Percentiles rank a stretch among this genome's conserved stretches.
Evolutionary conservation across 2,888 invertebrate species (phyloP).

Genomic region (Drosophila ustulata): DNA sequence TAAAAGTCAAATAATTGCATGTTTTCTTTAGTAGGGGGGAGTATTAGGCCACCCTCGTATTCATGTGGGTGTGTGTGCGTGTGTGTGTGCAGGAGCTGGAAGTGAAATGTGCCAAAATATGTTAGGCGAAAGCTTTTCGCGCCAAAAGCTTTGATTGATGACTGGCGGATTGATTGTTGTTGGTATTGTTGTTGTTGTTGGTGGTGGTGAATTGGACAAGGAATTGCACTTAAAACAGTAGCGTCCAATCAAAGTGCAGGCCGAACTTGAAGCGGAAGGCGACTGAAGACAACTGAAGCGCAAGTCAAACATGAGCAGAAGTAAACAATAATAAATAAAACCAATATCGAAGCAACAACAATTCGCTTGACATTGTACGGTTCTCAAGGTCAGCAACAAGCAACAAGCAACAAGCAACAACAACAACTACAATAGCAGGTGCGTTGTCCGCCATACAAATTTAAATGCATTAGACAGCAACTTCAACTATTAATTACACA

Average conservation of each 20-base stretch:
- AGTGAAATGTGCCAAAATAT: constrained; percentile 13
- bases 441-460: constrained; percentile 43
- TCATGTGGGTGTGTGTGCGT: neutral
- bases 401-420: constrained; percentile 1
- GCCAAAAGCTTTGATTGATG: constrained; percentile 37
- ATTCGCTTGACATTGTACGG: constrained; percentile 47
- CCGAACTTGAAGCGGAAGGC: constrained; percentile 7
- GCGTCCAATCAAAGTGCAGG: neutral
- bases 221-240: constrained; percentile 29
- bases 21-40: too few species aligned
- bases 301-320: constrained; percentile 27
- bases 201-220: constrained; percentile 23
- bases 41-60: too few species aligned
- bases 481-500: constrained; percentile 48
- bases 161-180: constrained; percentile 24
- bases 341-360: constrained; percentile 2
- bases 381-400: constrained; percentile 51
- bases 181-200: neutral
- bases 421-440: constrained; percentile 17
- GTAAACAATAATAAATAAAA: constrained; percentile 18
- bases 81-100: neutral
- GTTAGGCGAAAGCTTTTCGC: constrained; percentile 8
- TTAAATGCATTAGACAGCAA: constrained; percentile 46
- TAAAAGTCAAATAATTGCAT: too few species aligned
- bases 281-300: constrained; percentile 26